phyloP scores from a whole-genome alignment of 2,113 vertebrate species.

The Lophochroa leadbeateri region DNA sequence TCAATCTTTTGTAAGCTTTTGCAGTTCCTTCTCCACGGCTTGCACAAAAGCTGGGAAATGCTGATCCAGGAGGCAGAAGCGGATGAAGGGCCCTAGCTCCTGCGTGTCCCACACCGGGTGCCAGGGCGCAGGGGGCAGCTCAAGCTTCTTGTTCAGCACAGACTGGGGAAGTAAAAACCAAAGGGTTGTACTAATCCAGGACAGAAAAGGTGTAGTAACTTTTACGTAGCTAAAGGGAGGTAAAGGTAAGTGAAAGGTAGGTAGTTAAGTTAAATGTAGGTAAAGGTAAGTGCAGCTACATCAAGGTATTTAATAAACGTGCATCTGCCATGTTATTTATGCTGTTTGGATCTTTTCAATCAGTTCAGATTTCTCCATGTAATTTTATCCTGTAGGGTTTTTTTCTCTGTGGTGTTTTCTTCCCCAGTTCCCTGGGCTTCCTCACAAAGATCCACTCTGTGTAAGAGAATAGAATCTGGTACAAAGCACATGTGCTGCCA shows the following conservation, averaged over 20 bases:
- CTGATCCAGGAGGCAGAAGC: slow-evolving; percentile 86
- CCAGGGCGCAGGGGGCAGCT: slow-evolving; percentile 56
- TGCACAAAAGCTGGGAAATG: slow-evolving; percentile 89
- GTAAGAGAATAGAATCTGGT: background rate
- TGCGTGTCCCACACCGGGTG: slow-evolving; percentile 54
- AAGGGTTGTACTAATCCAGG: too few species aligned
- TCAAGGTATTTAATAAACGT: accelerated
- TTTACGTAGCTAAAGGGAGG: background rate
- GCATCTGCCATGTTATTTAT: background rate
- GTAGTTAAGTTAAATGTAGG: background rate
- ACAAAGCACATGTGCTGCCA: accelerated
- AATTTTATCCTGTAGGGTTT: background rate
- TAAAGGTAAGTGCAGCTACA: background rate
- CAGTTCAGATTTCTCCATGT: accelerated
- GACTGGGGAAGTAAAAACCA: slow-evolving; percentile 63
- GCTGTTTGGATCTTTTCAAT: accelerated
- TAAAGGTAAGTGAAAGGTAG: background rate
- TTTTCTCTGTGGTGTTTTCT: background rate
- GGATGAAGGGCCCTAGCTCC: slow-evolving; percentile 82
- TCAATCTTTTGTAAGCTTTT: slow-evolving; percentile 77
- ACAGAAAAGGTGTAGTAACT: background rate
- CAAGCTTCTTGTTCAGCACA: slow-evolving; percentile 67
- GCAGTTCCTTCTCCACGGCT: slow-evolving; percentile 85
- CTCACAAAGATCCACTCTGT: accelerated
- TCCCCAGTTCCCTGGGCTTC: background rate